Conservation (phyloP, 2,888 invertebrate species). For the Achlya flavicornis region DNA sequence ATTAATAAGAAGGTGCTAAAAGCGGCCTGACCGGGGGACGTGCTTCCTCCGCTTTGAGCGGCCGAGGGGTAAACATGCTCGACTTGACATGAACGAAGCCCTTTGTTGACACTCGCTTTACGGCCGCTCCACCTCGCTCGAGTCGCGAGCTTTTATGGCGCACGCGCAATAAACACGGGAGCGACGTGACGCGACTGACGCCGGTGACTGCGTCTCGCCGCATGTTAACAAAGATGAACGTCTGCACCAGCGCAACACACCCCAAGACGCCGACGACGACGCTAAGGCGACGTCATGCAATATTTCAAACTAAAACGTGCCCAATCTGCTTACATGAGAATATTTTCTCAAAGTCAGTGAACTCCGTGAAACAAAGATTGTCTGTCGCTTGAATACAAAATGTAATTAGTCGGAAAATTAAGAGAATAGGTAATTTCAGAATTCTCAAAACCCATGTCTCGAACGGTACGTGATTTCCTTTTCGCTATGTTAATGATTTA, state of each 20-base stretch:
- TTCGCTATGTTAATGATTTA: constrained; percentile 59
- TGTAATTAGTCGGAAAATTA: constrained; percentile 45
- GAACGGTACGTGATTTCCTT: constrained; percentile 74
- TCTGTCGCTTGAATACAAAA: constrained; percentile 29
- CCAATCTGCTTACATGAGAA: constrained; percentile 18
- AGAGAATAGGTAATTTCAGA: constrained; percentile 43
- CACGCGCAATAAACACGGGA: constrained; percentile 58
- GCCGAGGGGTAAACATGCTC: constrained; percentile 77
- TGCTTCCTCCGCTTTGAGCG: constrained; percentile 80
- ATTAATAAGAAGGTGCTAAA: constrained; percentile 84
- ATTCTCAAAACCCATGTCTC: constrained; percentile 60
- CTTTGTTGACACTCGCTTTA: constrained; percentile 81
- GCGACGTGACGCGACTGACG: constrained; percentile 33
- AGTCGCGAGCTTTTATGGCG: constrained; percentile 59
- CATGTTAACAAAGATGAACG: constrained; percentile 45
- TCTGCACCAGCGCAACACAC: constrained; percentile 21
- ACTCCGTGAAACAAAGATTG: constrained; percentile 28
- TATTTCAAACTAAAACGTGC: constrained; percentile 18
- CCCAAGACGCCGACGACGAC: constrained; percentile 19
- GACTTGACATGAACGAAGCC: constrained; percentile 65
- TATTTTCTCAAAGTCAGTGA: constrained; percentile 37
- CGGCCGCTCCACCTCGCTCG: constrained; percentile 58
- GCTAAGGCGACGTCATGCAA: constrained; percentile 20
- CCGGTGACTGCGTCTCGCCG: constrained; percentile 32
- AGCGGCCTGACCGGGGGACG: constrained; percentile 79